Evolutionary conservation across 2,797 vertebrate genomes (phyloP).

Genomic region (Catostomus latipinnis): DNA sequence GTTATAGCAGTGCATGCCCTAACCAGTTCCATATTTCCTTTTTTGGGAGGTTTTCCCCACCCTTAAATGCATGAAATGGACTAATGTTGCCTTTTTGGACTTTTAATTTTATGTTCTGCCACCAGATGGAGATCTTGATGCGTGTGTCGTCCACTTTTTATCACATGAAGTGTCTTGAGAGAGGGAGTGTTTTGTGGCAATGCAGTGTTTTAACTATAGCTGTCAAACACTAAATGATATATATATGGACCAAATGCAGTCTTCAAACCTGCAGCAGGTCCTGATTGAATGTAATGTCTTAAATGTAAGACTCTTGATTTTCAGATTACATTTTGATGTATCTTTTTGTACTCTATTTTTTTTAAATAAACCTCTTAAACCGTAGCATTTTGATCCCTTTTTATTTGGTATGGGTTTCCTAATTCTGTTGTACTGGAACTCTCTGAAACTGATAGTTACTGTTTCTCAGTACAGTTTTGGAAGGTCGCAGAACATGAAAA

Average conservation of each 20-base stretch:
- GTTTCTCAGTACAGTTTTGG: too few species aligned
- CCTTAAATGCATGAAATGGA: background rate
- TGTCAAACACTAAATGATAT: background rate
- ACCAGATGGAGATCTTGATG: conserved; percentile 4
- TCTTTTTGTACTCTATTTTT: conserved; percentile 81
- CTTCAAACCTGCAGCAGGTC: conserved; percentile 74
- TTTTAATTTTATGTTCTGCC: background rate
- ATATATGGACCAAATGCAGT: conserved; percentile 71
- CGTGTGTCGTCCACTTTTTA: conserved; percentile 22
- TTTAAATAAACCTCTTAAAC: conserved; percentile 85
- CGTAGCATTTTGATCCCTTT: background rate
- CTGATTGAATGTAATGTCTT: conserved; percentile 77
- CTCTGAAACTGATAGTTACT: too few species aligned
- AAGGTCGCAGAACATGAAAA: too few species aligned
- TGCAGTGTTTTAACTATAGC: background rate
- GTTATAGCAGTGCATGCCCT: background rate
- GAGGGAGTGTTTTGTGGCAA: background rate
- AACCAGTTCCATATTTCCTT: background rate
- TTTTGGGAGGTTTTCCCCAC: background rate
- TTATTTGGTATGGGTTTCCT: background rate
- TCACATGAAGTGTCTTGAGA: background rate
- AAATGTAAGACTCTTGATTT: conserved; percentile 59
- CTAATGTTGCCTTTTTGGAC: background rate
- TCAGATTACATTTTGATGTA: conserved; percentile 86
- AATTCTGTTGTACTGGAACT: too few species aligned